Conservation (phyloP, 2,113 vertebrate genomes). For the Holacanthus passer region DNA sequence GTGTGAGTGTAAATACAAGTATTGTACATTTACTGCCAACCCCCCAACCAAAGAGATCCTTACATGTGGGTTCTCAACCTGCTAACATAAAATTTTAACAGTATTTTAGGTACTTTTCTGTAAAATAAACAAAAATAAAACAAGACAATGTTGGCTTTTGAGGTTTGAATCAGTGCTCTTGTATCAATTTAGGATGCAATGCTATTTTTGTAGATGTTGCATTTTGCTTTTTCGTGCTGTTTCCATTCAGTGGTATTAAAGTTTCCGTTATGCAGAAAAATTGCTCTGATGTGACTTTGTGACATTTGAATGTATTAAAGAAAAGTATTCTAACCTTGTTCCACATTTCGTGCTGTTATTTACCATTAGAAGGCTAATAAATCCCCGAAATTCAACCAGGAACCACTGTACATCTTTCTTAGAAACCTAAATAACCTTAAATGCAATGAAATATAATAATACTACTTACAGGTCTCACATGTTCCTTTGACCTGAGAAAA, state of each 20-base stretch:
- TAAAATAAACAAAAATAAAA: background rate
- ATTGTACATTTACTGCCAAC: background rate
- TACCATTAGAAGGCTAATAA: background rate
- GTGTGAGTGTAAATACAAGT: constrained; percentile 8
- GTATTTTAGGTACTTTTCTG: background rate
- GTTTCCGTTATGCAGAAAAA: background rate
- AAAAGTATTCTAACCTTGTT: background rate
- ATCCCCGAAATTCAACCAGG: background rate
- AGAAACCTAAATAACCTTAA: background rate
- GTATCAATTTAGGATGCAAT: background rate
- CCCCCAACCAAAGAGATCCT: background rate
- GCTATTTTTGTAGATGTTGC: constrained; percentile 12
- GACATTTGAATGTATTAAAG: constrained; percentile 25
- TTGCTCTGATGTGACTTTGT: constrained; percentile 4
- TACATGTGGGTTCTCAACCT: background rate
- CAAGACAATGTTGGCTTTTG: too few relatives aligned
- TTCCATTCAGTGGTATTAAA: background rate
- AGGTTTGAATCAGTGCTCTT: background rate
- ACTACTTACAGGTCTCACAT: background rate
- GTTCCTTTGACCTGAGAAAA: background rate
- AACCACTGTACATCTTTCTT: too few relatives aligned
- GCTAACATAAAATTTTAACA: background rate
- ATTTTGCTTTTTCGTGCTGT: constrained; percentile 25
- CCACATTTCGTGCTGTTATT: background rate
- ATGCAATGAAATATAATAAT: background rate